Base-by-base conservation (phyloP, 2,888 invertebrate genomes). In the Plutella xylostella region DNA sequence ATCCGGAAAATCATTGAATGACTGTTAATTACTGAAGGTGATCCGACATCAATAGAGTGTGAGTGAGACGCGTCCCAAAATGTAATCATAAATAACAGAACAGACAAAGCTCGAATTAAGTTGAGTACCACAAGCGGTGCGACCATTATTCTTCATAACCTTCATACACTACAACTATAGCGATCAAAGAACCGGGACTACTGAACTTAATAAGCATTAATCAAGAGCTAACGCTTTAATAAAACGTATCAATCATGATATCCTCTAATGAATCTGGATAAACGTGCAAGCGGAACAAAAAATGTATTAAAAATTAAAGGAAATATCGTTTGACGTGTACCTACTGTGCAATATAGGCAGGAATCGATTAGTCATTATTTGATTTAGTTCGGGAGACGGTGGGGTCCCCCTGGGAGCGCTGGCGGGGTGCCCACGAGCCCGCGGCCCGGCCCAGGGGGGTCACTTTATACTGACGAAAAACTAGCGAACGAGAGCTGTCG, bases 301-400 rank as follows among this genome's bases (percentile, higher is more conserved):
- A 72, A 63, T 28, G 35, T 15, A 68, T 72, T 70, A 72, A 78
- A 78, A 79, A 78, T 77, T 77, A 75, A 79, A 71, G 71, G 71
- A 76, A 75, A 80, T 75, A 77, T 69, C 72, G 65, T 79, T 79
- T 82, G 82, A 82, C 79, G 80, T 83, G 77, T 78, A 80, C 80
- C 83, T 83, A 82, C 83, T 80, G 83, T 83, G 80, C 82, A 82
- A 83, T 83, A 78, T 79, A 73, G 72, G 76, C 69, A 63, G 72
- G 69, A 82, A 76, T 74, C 83, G 80, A 83, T 83, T 83, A 80
- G 83, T 83, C 83, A 83, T 80, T 83, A 80, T 83, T 82, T 83
- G 83, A 82, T 82, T 83, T 83, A 82, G 83, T 82, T 77, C 77
- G 75, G 73, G 72, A 70, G 68, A 65, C 66, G 63, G 65, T 65